A percentile compares a stretch with the other conserved stretches of the same genome.
phyloP scores from a whole-genome alignment of 2,888 invertebrate genomes.

The Salpingus planirostris region DNA sequence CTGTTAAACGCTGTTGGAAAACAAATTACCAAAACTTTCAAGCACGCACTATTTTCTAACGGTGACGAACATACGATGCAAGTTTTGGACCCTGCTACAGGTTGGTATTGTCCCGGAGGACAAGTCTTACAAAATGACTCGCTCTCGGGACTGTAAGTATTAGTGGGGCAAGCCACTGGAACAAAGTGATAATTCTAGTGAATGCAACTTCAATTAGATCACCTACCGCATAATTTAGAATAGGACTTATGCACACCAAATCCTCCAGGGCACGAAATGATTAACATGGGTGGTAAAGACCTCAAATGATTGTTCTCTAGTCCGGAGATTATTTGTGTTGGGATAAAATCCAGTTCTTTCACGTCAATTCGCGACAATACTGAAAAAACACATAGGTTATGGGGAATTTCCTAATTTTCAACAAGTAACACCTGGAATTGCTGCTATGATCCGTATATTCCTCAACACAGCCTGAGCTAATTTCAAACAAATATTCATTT shows the following conservation, averaged over 20 bases:
- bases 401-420: no score
- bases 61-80: constrained; percentile 35
- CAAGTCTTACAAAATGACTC: constrained; percentile 34
- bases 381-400: no score
- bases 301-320: no score
- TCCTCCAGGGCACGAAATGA: constrained; percentile 35
- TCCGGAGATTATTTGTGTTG: no score
- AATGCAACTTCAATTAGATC: no score
- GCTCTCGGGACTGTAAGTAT: constrained; percentile 34
- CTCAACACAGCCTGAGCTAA: constrained; percentile 32
- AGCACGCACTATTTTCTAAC: constrained; percentile 35
- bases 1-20: no score
- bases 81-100: constrained; percentile 32
- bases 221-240: constrained; percentile 33
- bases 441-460: constrained; percentile 33
- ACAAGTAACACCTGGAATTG: no score
- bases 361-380: no score
- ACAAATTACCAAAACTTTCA: no score
- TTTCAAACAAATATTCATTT: constrained; percentile 33
- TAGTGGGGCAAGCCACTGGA: constrained; percentile 35
- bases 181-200: no score
- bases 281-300: no score
- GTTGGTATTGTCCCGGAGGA: constrained; percentile 36
- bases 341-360: no score
- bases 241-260: constrained; percentile 34